Evolutionary conservation across 2,113 vertebrate species (phyloP).

Genomic region (Oophaga pumilio): DNA sequence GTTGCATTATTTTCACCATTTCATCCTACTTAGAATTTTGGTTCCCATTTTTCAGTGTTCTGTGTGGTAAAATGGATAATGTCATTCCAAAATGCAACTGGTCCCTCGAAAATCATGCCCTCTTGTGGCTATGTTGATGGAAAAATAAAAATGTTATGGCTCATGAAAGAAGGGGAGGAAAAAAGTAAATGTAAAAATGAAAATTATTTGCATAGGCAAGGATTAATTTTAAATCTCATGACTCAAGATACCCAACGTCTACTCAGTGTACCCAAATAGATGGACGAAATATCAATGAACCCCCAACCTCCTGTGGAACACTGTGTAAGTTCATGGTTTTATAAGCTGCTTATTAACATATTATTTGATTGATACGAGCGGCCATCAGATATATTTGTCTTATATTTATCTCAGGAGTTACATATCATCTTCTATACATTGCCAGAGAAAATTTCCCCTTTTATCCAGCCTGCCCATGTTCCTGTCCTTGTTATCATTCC

Average conservation of each 20-base stretch:
- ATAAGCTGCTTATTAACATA: not conserved
- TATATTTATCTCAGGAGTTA: conserved; percentile 27
- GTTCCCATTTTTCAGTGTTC: no score
- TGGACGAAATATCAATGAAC: not conserved
- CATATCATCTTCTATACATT: conserved; percentile 33
- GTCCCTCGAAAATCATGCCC: no score
- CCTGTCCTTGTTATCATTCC: conserved; percentile 36
- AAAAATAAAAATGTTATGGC: no score
- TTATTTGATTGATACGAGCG: conserved; percentile 13
- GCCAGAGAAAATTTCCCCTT: conserved; percentile 31
- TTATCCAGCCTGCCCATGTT: not conserved
- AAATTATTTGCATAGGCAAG: no score
- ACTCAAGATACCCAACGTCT: not conserved
- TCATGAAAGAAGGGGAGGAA: no score
- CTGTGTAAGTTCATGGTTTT: not conserved
- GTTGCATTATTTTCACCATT: no score
- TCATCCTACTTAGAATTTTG: no score
- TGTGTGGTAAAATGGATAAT: no score
- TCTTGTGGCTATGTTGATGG: no score
- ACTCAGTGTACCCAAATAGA: not conserved
- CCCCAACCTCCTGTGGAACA: not conserved
- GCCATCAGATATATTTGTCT: conserved; percentile 24
- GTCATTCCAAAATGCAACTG: no score
- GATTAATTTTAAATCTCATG: no score
- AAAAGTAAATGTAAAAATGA: no score